Conservation (phyloP, 2,113 vertebrate species). For the Rhinopomastus cyanomelas region DNA sequence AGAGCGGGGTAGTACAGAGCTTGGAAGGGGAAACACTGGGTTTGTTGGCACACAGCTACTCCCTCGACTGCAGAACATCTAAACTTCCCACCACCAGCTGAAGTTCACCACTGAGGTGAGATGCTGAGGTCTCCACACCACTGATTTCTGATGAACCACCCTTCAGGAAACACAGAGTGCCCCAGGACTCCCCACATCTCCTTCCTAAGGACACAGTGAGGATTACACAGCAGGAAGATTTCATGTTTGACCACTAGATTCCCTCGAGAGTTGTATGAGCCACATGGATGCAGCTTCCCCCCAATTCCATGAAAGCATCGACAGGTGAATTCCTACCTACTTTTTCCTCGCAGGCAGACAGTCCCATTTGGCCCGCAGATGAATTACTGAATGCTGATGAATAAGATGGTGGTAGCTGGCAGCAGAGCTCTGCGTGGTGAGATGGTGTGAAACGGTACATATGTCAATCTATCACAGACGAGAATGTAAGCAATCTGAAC, state of each 20-base stretch:
- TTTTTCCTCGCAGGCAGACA: background rate
- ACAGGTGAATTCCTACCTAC: conserved; percentile 22
- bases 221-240: background rate
- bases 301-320: background rate
- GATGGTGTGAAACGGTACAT: conserved; percentile 66
- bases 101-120: background rate
- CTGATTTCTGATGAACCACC: background rate
- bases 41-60: background rate
- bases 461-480: conserved; percentile 71
- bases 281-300: rapidly evolving
- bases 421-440: conserved; percentile 60
- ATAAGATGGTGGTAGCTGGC: conserved; percentile 67
- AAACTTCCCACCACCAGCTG: rapidly evolving
- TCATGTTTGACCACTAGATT: background rate
- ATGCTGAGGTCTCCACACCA: background rate
- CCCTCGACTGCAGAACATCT: rapidly evolving
- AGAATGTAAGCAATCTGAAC: conserved; percentile 67
- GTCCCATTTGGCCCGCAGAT: conserved; percentile 45
- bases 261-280: rapidly evolving
- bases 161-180: background rate
- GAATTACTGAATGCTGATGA: conserved; percentile 57
- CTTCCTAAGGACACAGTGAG: background rate
- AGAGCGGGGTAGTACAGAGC: background rate
- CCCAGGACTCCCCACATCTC: background rate
- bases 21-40: background rate